Evolutionary conservation across 2,888 invertebrate species (phyloP), one percentile per base, ranked within the genome.

Genomic region (Lissonota sp.): DNA sequence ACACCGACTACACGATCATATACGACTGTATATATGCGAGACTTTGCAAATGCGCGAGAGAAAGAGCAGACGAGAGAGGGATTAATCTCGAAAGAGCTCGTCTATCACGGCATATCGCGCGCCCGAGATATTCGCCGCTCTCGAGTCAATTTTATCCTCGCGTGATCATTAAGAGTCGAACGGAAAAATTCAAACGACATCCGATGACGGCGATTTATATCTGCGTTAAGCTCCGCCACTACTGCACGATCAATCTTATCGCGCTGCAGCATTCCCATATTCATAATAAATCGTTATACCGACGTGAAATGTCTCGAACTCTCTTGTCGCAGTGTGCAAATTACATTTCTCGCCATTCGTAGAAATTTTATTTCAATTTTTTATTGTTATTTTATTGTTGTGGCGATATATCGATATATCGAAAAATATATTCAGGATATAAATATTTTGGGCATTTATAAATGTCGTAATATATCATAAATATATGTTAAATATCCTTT

Each of bases 111-210:
- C 75, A 63, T 46, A 44, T 26, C 44, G 10, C 53, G 6, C n/a
- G 14, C 26, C 62, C 71, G 51, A 55, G 58, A 40, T 49, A 66
- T 63, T 73, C 77, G 80, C 77, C 74, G 55, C 78, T 69, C 79
- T 83, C 84, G 80, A 82, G 82, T 83, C 83, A 82, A 84, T 84
- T 83, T 83, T 82, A 79, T 83, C 77, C 46, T 76, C 63, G 74
- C 60, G 58, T 51, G 82, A 84, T 82, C 82, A 73, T 82, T 82
- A 79, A 82, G 63, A 64, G 46, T 63, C 71, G 71, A 26, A 26
- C 70, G 72, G 49, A 62, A 79, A 73, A 74, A 79, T 26, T 51
- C 69, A 58, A 74, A 69, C 74, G 74, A 70, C 62, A 55, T 64
- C 64, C 79, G 57, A 67, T 12, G 53, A 53, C 62, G 64, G 42